Percentiles rank a stretch among this genome's conserved stretches.
Conservation (phyloP, 2,888 invertebrate genomes). For the Cosmia pyralina region DNA sequence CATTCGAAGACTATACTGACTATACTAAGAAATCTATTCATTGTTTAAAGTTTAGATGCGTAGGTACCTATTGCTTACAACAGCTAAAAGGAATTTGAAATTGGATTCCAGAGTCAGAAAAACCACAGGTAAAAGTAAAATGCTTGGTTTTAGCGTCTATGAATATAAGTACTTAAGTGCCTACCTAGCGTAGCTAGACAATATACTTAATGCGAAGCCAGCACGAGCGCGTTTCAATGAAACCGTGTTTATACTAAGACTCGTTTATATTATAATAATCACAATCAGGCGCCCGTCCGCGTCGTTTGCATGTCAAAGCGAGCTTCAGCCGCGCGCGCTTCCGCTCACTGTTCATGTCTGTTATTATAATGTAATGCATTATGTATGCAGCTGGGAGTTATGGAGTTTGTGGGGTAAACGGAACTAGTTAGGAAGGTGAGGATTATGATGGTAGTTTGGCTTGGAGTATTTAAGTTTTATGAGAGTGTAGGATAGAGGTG, state of each 20-base stretch:
- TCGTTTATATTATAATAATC: constrained; percentile 56
- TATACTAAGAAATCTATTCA: neutral
- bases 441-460: neutral
- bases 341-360: constrained; percentile 2
- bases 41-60: neutral
- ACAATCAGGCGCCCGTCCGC: constrained; percentile 21
- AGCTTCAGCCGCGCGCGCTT: neutral
- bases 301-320: constrained; percentile 60
- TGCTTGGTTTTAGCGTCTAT: neutral
- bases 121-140: neutral
- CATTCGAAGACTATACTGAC: neutral
- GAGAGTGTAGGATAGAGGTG: neutral
- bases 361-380: constrained; percentile 51
- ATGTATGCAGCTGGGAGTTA: constrained; percentile 28
- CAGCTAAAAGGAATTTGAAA: neutral
- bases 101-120: neutral
- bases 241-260: constrained; percentile 47
- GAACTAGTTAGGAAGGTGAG: constrained; percentile 1
- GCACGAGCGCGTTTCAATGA: constrained; percentile 30
- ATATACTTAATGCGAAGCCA: constrained; percentile 16
- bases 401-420: constrained; percentile 22
- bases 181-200: neutral
- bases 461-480: neutral
- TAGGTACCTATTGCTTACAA: neutral
- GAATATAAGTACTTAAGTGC: neutral